Base-by-base conservation (phyloP, 2,113 vertebrate genomes). In the Ardeotis arabs region DNA sequence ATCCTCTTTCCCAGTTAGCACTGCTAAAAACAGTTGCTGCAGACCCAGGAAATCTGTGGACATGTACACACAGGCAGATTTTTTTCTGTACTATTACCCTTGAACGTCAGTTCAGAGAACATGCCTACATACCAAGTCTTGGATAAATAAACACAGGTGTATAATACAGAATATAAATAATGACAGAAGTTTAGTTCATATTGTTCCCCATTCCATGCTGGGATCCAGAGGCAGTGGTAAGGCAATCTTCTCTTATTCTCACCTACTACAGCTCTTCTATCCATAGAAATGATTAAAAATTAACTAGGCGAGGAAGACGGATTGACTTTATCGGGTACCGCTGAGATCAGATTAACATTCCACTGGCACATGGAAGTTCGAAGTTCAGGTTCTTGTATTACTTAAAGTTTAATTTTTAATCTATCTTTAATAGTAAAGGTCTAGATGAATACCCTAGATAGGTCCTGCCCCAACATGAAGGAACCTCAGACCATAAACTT, bases 341-440 rank as follows among this genome's bases (percentile, higher is more conserved):
- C 73, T 39, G 68, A 87, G 77, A 87, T 64, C 73, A 93, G 87
- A 95, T 94, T 91, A 96, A 82, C 74, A 76, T 49, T 68, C 39
- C 77, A 39, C 29, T 56, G 50, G 92, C 89, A 91, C 58, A 5
- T 3, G 17, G 62, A 69, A 95, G 95, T 84, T 94, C 37, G 2
- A 89, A 95, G 95, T 96, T 91, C 96, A 91, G 59, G 35, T 28
- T 75, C 84, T 58, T 75, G 69, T 52, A 82, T 75, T 87, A 89
- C 58, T 75, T 53, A 6, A 89, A 84, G 89, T 91, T 96, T 96
- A 94, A 94, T 93, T 96, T 96, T 96, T 96, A 94, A 96, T 96
- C 87, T 75, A 85, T 73, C 70, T 79, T 78, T 94, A 89, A 91
- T 52, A 95, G 87, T 44, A 93, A 92, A 89, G 87, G 76, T 81